These are phyloP conservation scores for Spongia lamella DNA, from an alignment of 37 sponge, comb jelly and placozoan genomes.

Conservation along the genomic window DNA sequence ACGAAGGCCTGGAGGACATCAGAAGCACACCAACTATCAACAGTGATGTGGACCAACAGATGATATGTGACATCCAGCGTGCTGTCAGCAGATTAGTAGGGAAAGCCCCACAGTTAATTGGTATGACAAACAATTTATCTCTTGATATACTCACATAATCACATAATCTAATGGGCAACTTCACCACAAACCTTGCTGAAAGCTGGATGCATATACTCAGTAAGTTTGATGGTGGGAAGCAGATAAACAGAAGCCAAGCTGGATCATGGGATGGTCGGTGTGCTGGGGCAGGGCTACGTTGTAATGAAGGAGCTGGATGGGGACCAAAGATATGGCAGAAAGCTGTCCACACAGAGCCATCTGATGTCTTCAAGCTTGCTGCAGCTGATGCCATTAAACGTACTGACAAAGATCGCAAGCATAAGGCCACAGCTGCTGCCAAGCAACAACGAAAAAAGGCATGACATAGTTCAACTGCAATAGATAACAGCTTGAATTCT, in stretches of 20 bases:
- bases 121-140: too few relatives aligned
- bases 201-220: conserved; percentile 48
- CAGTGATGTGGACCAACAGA: too few relatives aligned
- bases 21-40: too few relatives aligned
- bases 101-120: too few relatives aligned
- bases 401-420: background rate
- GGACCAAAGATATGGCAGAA: conserved; percentile 20
- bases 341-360: background rate
- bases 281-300: conserved; percentile 29
- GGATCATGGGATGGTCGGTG: conserved; percentile 36
- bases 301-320: conserved; percentile 26
- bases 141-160: too few relatives aligned
- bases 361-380: background rate
- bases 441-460: background rate
- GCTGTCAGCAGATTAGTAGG: too few relatives aligned
- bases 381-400: background rate
- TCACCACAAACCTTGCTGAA: conserved; percentile 50
- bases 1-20: too few relatives aligned
- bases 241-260: conserved; percentile 33
- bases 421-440: background rate
- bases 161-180: conserved; percentile 32
- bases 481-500: too few relatives aligned
- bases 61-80: too few relatives aligned
- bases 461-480: too few relatives aligned
- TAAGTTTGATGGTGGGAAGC: conserved; percentile 54